Conservation (phyloP, 2,113 vertebrate species). For the Chunga burmeisteri region DNA sequence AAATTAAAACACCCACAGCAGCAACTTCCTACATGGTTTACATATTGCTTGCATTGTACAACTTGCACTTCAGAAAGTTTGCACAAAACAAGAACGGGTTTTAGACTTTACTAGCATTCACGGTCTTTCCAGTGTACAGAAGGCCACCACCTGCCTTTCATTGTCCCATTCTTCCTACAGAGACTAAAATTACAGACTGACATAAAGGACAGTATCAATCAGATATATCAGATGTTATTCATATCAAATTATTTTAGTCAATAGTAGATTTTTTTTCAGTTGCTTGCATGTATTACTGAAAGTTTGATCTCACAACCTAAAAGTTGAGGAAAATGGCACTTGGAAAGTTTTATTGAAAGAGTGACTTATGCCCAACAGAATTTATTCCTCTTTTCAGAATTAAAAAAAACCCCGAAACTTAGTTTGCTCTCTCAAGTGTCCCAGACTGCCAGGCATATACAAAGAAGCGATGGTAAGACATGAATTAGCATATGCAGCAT, state of each 20-base stretch:
- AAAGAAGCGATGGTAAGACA: background rate
- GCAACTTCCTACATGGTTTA: background rate
- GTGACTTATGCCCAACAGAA: background rate
- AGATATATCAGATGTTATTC: background rate
- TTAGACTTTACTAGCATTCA: background rate
- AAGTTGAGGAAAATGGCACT: background rate
- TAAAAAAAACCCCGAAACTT: background rate
- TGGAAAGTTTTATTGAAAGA: background rate
- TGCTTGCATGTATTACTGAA: background rate
- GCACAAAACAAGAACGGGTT: background rate
- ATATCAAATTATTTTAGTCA: background rate
- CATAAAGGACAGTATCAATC: background rate
- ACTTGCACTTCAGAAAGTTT: background rate
- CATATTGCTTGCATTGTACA: background rate
- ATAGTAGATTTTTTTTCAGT: background rate
- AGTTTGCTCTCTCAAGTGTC: background rate
- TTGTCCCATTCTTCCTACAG: background rate
- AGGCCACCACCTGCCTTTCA: background rate
- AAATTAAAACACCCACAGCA: background rate
- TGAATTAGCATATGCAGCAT: accelerated
- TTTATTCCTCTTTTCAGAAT: background rate
- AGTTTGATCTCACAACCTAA: background rate
- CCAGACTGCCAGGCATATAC: no score
- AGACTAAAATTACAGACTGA: background rate
- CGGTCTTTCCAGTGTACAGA: background rate